Evolutionary conservation across 2,113 vertebrate species (phyloP).

Genomic region (Myrmecobius fasciatus): DNA sequence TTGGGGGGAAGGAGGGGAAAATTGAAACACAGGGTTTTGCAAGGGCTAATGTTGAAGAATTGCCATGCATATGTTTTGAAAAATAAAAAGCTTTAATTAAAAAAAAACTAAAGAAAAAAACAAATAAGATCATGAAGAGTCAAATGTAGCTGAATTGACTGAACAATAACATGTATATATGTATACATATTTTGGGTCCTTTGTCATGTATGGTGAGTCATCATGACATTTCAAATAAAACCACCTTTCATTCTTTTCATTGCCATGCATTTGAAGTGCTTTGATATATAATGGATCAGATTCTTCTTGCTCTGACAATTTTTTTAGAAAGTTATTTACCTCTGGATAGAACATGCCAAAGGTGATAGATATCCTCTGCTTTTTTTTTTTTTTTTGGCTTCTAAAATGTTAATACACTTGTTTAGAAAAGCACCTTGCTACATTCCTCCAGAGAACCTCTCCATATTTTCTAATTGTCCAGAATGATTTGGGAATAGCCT

Average conservation of each 20-base stretch:
- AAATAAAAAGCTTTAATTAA: too few relatives aligned
- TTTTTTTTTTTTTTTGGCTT: neutral
- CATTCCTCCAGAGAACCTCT: slow-evolving; percentile 15
- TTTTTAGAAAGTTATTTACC: slow-evolving; percentile 1
- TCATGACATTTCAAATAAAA: neutral
- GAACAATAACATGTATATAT: neutral
- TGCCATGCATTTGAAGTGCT: neutral
- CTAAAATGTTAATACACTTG: neutral
- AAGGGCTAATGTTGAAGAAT: too few relatives aligned
- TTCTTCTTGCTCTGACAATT: slow-evolving; percentile 36
- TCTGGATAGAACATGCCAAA: slow-evolving; percentile 24
- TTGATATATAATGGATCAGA: neutral
- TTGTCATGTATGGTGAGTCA: neutral
- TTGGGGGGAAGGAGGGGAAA: too few relatives aligned
- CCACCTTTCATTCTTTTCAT: neutral
- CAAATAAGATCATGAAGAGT: neutral
- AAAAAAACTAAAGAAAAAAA: neutral
- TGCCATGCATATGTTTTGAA: too few relatives aligned
- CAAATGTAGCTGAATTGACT: neutral
- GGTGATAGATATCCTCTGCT: neutral
- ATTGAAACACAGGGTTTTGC: too few relatives aligned
- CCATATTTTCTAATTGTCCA: neutral
- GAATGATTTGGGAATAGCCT: neutral
- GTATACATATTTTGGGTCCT: neutral
- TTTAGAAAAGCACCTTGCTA: slow-evolving; percentile 1